Evolutionary conservation across 2,797 vertebrate genomes (phyloP), one percentile per base, ranked within the genome.

Genomic region (Pelochelys cantorii): DNA sequence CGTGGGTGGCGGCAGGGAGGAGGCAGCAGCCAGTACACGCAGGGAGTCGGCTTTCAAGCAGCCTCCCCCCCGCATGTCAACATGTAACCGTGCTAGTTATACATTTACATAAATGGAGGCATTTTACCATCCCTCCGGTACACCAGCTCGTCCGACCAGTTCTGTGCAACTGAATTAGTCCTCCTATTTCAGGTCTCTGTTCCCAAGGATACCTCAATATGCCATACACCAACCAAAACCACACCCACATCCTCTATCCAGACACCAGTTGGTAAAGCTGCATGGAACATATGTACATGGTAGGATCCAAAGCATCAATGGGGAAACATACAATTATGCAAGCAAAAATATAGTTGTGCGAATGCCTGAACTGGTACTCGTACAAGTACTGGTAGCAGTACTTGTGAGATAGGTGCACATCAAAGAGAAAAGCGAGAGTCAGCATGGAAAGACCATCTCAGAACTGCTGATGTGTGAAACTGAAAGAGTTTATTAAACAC

Each of bases 401-500:
- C 15, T 20, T 68, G 65, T 68, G n/a, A 34, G n/a, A 20, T 5
- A 68, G 65, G 65, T 34, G 18, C 65, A 34, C 1, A 17, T 20
- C 65, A 68, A 34, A 68, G 42, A 75, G 20, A 81, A 31, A 88
- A 77, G 57, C 89, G 77, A 53, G 81, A 90, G 37, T 20, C 53
- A 82, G 65, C 71, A 52, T 29, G 75, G 34, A 81, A 81, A 84
- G 77, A 88, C 88, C 84, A 81, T 37, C 86, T 85, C 78, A 88
- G 53, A 85, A 81, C 68, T 57, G 37, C 68, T 77, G 34, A 81
- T 82, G 81, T n/a, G 37, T 88, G 65, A 82, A 59, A 82, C 90
- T 88, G 68, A 89, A 86, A 85, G 52, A 88, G 84, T 85, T 88
- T 92, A 88, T 92, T 92, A 83, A 78, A 82, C 65, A 68, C 65